phyloP scores from a whole-genome alignment of 2,888 invertebrate genomes.

The Rugalucina vietnamica region DNA sequence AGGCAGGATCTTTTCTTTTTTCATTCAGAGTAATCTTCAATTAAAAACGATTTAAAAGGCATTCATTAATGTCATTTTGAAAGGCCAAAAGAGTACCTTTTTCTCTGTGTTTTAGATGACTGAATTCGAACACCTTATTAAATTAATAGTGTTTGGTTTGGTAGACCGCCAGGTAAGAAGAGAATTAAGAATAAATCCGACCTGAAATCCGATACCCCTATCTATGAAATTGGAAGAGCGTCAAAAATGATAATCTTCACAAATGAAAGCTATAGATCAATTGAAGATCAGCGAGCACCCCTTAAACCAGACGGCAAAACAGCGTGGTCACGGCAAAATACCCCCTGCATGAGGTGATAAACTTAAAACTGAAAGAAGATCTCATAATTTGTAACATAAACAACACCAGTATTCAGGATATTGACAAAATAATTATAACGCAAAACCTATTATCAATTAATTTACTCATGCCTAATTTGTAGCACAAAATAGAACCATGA shows the following conservation, averaged over 20 bases:
- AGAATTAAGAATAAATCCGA: neutral
- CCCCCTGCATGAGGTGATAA: neutral
- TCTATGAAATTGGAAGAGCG: conserved; percentile 5
- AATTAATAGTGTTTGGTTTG: neutral
- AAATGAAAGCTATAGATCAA: conserved; percentile 9
- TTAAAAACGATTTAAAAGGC: too few species aligned
- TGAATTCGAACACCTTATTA: neutral
- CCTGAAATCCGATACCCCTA: conserved; percentile 7
- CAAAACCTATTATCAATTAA: neutral
- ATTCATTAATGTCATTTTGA: too few species aligned
- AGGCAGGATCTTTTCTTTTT: too few species aligned
- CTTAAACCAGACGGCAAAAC: neutral
- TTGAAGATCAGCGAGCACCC: neutral
- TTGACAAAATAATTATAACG: too few species aligned
- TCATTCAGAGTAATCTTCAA: too few species aligned
- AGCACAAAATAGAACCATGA: neutral
- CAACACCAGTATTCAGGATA: neutral
- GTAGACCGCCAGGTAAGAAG: neutral
- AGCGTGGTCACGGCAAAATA: neutral
- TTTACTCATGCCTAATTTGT: neutral
- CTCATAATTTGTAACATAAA: neutral
- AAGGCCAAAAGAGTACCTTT: neutral
- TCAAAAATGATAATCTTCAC: conserved; percentile 5
- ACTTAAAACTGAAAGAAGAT: neutral
- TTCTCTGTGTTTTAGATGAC: neutral